Percentiles rank a stretch among this genome's conserved stretches.
These are phyloP conservation scores for Ostrea denselamellosa DNA, from an alignment of 1,140 invertebrate species.

Conservation along the genomic window DNA sequence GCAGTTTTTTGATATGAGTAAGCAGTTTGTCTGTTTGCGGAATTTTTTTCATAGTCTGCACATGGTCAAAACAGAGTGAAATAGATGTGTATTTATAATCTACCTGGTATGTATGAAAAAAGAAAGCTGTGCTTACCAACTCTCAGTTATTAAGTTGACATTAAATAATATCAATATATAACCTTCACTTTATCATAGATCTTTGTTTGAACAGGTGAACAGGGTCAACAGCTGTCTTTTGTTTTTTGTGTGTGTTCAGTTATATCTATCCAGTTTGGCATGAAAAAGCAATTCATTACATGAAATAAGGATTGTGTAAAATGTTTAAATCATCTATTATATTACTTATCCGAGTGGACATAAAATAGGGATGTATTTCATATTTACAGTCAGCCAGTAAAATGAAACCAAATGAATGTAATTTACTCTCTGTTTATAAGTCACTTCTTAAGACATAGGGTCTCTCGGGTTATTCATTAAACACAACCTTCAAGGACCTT, in stretches of 20 bases:
- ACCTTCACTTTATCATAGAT: background rate
- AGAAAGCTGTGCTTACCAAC: no score
- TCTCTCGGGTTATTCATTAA: background rate
- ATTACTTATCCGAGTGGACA: background rate
- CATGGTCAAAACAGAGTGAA: background rate
- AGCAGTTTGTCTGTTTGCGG: background rate
- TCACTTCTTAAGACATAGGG: background rate
- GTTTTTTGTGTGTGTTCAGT: background rate
- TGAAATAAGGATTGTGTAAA: conserved; percentile 19
- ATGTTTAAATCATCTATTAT: conserved; percentile 31
- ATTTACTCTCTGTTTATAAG: conserved; percentile 28
- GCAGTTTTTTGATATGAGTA: background rate
- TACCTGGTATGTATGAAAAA: no score
- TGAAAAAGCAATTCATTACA: background rate
- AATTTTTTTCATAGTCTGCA: background rate
- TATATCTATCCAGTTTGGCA: background rate
- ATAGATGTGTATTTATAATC: no score
- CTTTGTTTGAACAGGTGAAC: conserved; percentile 17
- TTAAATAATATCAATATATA: no score
- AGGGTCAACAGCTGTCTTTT: conserved; percentile 19
- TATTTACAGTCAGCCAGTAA: background rate
- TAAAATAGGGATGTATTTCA: background rate
- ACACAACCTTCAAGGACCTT: background rate
- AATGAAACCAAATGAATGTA: background rate
- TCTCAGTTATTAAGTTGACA: no score